Conservation (phyloP, 2,888 invertebrate genomes). For the Lycophotia porphyrea region DNA sequence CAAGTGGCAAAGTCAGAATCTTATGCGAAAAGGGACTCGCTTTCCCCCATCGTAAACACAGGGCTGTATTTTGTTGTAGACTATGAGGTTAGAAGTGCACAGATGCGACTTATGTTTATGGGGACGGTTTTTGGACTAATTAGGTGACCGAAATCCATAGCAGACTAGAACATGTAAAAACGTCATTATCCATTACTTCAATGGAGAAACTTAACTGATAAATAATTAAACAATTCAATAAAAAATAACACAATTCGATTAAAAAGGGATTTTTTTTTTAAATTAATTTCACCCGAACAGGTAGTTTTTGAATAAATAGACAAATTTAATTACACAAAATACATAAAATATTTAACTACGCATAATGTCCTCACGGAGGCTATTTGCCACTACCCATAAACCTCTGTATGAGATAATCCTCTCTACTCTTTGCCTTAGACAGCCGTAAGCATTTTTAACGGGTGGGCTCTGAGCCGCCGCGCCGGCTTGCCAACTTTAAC, state of each 20-base stretch:
- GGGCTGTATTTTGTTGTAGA: constrained; percentile 83
- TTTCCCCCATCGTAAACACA: constrained; percentile 87
- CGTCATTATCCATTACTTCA: not conserved
- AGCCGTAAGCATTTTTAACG: constrained; percentile 63
- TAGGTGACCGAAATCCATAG: not conserved
- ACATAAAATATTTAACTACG: not conserved
- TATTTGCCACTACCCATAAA: not conserved
- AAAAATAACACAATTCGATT: too few relatives aligned
- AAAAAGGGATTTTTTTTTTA: too few relatives aligned
- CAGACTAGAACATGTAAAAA: not conserved
- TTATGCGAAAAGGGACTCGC: constrained; percentile 82
- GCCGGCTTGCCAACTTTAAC: constrained; percentile 69
- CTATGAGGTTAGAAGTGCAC: constrained; percentile 52
- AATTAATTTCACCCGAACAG: too few relatives aligned
- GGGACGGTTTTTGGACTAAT: not conserved
- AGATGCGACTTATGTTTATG: constrained; percentile 34
- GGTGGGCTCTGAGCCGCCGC: constrained; percentile 58
- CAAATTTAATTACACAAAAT: not conserved
- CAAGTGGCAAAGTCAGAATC: constrained; percentile 66
- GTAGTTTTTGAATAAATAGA: too few relatives aligned
- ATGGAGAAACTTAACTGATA: not conserved
- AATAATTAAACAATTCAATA: too few relatives aligned
- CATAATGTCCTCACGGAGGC: constrained; percentile 19
- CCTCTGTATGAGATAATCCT: not conserved
- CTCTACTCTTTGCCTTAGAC: constrained; percentile 54